Percentiles rank a stretch among this genome's conserved stretches.
phyloP scores from a whole-genome alignment of 2,113 vertebrate species.

The Pterocles gutturalis region DNA sequence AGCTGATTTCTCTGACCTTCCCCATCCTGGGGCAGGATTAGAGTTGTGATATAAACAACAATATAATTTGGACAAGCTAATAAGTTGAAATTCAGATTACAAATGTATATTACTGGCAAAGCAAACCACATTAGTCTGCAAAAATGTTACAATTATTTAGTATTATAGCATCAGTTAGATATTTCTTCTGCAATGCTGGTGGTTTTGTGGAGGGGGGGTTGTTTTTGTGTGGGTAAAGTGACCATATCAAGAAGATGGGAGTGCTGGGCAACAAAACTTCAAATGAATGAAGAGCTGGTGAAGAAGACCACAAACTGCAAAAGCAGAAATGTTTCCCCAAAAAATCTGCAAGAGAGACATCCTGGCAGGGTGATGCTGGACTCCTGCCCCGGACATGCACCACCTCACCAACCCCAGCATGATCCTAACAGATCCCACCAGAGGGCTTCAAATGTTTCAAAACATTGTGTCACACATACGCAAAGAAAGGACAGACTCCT shows the following conservation, averaged over 20 bases:
- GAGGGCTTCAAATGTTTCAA: neutral
- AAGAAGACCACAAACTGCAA: neutral
- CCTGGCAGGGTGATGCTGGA: neutral
- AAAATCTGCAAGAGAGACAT: neutral
- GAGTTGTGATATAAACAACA: neutral
- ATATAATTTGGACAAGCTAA: neutral
- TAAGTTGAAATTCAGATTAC: neutral
- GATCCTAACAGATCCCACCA: neutral
- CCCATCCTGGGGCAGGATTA: neutral
- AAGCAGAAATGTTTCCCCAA: neutral
- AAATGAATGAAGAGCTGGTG: neutral
- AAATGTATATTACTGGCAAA: neutral
- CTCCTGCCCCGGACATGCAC: neutral
- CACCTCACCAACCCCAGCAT: neutral
- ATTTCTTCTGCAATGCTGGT: neutral
- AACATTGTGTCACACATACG: neutral
- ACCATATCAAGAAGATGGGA: neutral
- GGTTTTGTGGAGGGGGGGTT: neutral
- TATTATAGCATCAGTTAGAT: neutral
- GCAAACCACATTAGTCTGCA: neutral
- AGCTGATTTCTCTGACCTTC: neutral
- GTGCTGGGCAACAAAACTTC: neutral
- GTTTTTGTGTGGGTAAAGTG: neutral
- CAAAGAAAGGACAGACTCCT: neutral
- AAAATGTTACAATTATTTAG: neutral